These are phyloP conservation scores for Cyanistes caeruleus DNA, from an alignment of 2,113 vertebrate species.

Conservation along the genomic window DNA sequence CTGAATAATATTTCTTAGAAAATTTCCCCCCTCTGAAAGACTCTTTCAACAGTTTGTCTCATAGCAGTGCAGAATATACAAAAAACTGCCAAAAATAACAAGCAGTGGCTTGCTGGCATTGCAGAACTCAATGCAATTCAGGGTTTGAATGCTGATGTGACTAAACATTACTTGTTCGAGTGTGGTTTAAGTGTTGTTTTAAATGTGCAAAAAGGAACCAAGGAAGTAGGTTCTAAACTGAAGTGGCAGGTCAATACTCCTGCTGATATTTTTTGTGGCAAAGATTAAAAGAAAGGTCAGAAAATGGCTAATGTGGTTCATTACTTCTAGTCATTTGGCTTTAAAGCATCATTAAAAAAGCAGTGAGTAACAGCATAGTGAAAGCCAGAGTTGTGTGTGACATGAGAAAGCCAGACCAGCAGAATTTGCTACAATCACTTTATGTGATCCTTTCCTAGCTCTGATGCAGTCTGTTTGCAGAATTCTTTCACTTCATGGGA, in stretches of 20 bases:
- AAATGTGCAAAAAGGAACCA: background rate
- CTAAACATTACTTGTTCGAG: background rate
- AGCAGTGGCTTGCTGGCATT: background rate
- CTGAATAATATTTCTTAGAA: background rate
- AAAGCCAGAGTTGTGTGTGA: background rate
- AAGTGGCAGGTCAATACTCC: background rate
- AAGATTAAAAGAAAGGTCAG: slow-evolving; percentile 31
- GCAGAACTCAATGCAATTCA: background rate
- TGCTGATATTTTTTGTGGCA: slow-evolving; percentile 9
- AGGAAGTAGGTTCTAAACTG: background rate
- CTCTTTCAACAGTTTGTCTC: background rate
- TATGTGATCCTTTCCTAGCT: background rate
- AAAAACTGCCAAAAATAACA: background rate
- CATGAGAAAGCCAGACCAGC: background rate
- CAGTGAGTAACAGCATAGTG: background rate
- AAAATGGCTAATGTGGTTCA: slow-evolving; percentile 12
- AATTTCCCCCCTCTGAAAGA: background rate
- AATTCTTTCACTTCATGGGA: background rate
- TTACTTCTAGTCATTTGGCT: slow-evolving; percentile 55
- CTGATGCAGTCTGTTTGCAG: background rate
- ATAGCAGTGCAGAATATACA: background rate
- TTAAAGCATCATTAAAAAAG: slow-evolving; percentile 47
- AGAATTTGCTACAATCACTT: slow-evolving; percentile 26
- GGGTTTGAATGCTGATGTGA: background rate
- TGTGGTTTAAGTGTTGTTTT: background rate